Evolutionary conservation across 2,113 vertebrate genomes (phyloP).

Genomic region (Ibidorhyncha struthersii): DNA sequence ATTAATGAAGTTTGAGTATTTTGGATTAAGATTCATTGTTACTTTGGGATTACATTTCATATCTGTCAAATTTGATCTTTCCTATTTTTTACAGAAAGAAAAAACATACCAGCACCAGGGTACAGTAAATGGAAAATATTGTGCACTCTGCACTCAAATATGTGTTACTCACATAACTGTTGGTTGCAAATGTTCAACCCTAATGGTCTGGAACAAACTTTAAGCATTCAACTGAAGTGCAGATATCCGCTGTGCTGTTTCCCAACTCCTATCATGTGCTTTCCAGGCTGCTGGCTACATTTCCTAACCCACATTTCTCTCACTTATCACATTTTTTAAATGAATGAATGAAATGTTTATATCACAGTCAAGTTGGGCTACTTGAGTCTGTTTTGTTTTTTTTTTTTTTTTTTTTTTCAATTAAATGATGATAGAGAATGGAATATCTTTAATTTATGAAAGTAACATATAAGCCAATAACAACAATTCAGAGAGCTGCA

Average conservation of each 20-base stretch:
- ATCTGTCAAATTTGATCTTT: constrained; percentile 42
- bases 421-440: constrained; percentile 17
- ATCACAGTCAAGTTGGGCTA: constrained; percentile 1
- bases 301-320: constrained; percentile 55
- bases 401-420: not conserved
- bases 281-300: constrained; percentile 50
- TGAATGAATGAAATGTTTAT: constrained; percentile 62
- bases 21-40: constrained; percentile 28
- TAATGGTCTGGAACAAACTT: constrained; percentile 68
- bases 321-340: constrained; percentile 46
- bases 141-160: constrained; percentile 30
- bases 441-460: constrained; percentile 44
- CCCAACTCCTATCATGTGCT: constrained; percentile 46
- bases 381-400: not conserved
- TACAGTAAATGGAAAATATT: constrained; percentile 62
- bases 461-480: constrained; percentile 26
- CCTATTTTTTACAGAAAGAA: constrained; percentile 8
- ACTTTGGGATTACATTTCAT: constrained; percentile 31
- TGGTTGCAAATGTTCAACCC: constrained; percentile 45
- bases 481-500: constrained; percentile 20
- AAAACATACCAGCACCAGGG: not conserved
- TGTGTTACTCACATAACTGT: constrained; percentile 48
- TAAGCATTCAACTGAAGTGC: constrained; percentile 29
- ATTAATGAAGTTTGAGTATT: not conserved
- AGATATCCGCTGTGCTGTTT: constrained; percentile 54